A percentile compares a stretch with the other conserved stretches of the same genome.
phyloP scores from a whole-genome alignment of 2,888 invertebrate genomes.

The Thelaira solivaga region DNA sequence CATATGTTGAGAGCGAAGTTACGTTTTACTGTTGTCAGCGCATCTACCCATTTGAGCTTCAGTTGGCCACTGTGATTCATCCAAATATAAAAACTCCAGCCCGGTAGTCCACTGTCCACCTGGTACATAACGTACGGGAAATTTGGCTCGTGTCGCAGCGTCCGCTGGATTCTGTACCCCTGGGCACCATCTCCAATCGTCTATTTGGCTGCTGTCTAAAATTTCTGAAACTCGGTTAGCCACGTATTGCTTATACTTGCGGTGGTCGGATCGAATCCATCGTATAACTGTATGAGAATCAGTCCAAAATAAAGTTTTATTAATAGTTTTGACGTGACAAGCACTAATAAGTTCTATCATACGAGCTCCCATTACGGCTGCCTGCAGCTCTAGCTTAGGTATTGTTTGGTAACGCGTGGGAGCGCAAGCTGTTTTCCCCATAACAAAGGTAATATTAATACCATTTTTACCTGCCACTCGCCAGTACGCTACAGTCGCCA shows the following conservation, averaged over 20 bases:
- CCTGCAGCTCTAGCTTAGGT: slow-evolving; percentile 8
- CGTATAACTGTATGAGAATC: slow-evolving; percentile 42
- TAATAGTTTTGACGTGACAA: neutral
- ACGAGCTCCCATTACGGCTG: slow-evolving; percentile 2
- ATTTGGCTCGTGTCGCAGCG: neutral
- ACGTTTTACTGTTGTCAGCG: neutral
- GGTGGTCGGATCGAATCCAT: slow-evolving; percentile 50
- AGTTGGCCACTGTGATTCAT: neutral
- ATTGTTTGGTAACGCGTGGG: neutral
- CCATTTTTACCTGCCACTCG: neutral
- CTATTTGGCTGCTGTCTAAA: neutral
- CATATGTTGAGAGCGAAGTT: neutral
- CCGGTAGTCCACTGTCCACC: neutral
- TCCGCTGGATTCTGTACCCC: slow-evolving; percentile 2
- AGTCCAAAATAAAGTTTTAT: slow-evolving; percentile 7
- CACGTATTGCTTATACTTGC: slow-evolving; percentile 47
- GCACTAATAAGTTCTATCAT: neutral
- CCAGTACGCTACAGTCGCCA: neutral
- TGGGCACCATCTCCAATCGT: slow-evolving; percentile 23
- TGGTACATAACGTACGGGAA: neutral
- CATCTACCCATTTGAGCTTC: neutral
- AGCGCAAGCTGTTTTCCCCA: slow-evolving; percentile 1
- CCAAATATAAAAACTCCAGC: neutral
- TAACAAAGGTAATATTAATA: slow-evolving; percentile 1
- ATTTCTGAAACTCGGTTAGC: slow-evolving; percentile 33